Base-by-base conservation (phyloP, 2,113 vertebrate genomes). In the Pelecanus crispus region DNA sequence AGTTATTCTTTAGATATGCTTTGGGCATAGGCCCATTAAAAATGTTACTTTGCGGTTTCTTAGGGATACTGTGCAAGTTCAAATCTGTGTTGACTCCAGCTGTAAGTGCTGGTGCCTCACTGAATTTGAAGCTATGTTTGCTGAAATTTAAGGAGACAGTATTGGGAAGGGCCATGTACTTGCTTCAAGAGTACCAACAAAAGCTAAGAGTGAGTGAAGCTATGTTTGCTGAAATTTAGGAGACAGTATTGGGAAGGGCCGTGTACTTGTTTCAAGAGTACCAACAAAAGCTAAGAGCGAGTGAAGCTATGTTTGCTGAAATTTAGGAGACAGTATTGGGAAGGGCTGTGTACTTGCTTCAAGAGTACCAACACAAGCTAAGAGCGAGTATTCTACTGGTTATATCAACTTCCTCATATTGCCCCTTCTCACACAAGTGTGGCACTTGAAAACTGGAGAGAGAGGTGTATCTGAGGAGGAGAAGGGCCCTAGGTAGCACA, bases 11-110 rank as follows among this genome's bases (percentile, higher is more conserved):
- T 67, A 50, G 89, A 62, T 45, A 45, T 0, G 0, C 9, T 71
- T 73, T 44, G 28, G 70, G 21, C 40, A 19, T 24, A 14, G 17
- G 26, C 45, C 56, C 26, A 8, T 72, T 61, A 79, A 67, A 59
- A 89, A 42, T 10, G 56, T 38, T 86, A n/a, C n/a, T 78, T 87
- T 42, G 49, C 70, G 68, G 15, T 72, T 96, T 81, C n/a, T 74
- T 81, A 55, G 29, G 45, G 20, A 63, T 89, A 16, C 50, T 66
- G 25, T 58, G 19, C 36, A 44, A 31, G 24, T 24, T 75, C 20
- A 85, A 55, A 47, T 38, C 19, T 49, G 63, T 67, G n/a, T 31
- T 88, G 31, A 22, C 16, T 72, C 29, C 55, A 81, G 50, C 45
- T 62, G 6, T 72, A 50, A 16, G 26, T 72, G 34, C 67, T 68